A percentile compares a stretch with the other conserved stretches of the same genome.
Conservation (phyloP, 1,140 invertebrate species). For the Neotoxoptera formosana region DNA sequence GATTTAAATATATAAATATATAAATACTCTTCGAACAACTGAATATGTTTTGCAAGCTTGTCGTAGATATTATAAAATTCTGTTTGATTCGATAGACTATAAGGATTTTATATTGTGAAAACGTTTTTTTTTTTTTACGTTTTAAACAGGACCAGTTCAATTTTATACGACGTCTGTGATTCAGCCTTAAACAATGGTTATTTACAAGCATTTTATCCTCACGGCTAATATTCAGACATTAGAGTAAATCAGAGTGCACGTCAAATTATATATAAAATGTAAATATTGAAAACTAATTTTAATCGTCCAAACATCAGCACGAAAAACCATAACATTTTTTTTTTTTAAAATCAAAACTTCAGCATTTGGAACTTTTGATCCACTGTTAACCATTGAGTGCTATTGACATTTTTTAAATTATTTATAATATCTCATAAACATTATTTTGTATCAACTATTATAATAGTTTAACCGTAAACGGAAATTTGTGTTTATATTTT, state of each 20-base stretch:
- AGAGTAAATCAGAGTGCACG: neutral
- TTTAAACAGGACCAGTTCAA: neutral
- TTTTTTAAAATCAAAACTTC: neutral
- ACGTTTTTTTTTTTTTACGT: neutral
- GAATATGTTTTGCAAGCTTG: neutral
- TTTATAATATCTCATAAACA: neutral
- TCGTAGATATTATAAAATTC: neutral
- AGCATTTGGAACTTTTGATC: neutral
- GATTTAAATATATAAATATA: too few species aligned
- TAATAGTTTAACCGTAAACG: neutral
- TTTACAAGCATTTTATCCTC: neutral
- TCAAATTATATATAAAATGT: neutral
- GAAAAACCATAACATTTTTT: neutral
- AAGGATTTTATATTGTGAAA: neutral
- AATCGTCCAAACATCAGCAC: neutral
- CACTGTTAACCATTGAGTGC: neutral
- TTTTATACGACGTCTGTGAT: neutral
- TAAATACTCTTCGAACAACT: neutral
- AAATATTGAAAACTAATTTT: neutral
- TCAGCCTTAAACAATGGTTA: neutral
- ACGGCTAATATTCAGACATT: accelerated
- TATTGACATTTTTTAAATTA: neutral
- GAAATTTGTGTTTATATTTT: neutral
- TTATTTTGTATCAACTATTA: neutral
- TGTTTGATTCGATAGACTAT: neutral